Evolutionary conservation across 2,797 vertebrate genomes (phyloP).

Genomic region (Chelonia mydas): DNA sequence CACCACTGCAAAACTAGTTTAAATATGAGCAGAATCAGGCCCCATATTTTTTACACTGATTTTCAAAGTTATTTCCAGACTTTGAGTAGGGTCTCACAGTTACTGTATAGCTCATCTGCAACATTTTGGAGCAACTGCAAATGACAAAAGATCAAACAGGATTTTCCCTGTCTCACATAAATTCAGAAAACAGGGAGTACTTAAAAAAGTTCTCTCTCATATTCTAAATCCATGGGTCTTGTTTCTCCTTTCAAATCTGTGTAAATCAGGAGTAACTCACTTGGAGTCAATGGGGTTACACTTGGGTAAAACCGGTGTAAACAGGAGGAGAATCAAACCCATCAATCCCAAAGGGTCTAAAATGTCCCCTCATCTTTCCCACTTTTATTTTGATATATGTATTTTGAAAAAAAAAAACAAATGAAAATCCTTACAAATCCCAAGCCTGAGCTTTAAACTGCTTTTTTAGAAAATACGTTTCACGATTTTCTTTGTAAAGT

Average conservation of each 20-base stretch:
- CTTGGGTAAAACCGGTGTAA: background rate
- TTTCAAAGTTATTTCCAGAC: slow-evolving; percentile 64
- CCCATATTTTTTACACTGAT: slow-evolving; percentile 40
- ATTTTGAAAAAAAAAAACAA: slow-evolving; percentile 16
- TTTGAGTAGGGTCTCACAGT: slow-evolving; percentile 70
- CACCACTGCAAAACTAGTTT: slow-evolving; percentile 28
- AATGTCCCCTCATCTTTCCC: background rate
- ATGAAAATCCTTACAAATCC: background rate
- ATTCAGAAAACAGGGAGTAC: slow-evolving; percentile 50
- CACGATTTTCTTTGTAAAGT: slow-evolving; percentile 23
- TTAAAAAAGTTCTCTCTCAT: slow-evolving; percentile 51
- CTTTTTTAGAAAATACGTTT: slow-evolving; percentile 50
- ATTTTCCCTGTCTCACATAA: slow-evolving; percentile 43
- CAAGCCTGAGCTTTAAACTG: slow-evolving; percentile 5
- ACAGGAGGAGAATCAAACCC: background rate
- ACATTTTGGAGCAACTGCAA: slow-evolving; percentile 71
- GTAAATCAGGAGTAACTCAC: slow-evolving; percentile 28
- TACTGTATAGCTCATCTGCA: slow-evolving; percentile 74
- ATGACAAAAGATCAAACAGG: slow-evolving; percentile 70
- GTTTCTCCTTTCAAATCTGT: slow-evolving; percentile 43
- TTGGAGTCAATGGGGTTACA: slow-evolving; percentile 26
- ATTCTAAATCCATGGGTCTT: slow-evolving; percentile 63
- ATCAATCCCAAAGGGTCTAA: slow-evolving; percentile 6
- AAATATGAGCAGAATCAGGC: slow-evolving; percentile 56
- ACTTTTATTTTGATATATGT: slow-evolving; percentile 10